Evolutionary conservation across 2,113 vertebrate genomes (phyloP).

Genomic region (Calidris pugnax): DNA sequence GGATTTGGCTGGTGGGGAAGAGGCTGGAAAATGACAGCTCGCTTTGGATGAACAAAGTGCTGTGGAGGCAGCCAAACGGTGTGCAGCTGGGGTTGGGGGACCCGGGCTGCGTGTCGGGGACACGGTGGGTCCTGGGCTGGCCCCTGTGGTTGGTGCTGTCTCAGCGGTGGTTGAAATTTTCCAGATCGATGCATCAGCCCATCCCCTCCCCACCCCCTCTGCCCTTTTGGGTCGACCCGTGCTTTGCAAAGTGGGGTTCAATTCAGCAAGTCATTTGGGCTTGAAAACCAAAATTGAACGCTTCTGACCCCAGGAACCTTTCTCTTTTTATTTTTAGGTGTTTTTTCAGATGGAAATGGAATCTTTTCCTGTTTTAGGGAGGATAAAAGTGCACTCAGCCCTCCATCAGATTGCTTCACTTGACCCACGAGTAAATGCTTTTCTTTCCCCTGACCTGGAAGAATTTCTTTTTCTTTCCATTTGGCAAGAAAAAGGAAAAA

Average conservation of each 20-base stretch:
- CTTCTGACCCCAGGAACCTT: constrained; percentile 6
- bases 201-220: background rate
- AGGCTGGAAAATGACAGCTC: constrained; percentile 22
- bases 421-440: constrained; percentile 35
- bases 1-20: background rate
- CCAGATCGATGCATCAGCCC: background rate
- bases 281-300: background rate
- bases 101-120: fast-evolving
- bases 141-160: background rate
- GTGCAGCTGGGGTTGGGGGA: background rate
- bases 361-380: background rate
- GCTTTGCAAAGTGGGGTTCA: background rate
- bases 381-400: constrained; percentile 4
- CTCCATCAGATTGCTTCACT: constrained; percentile 18
- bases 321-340: background rate
- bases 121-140: fast-evolving
- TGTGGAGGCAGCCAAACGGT: background rate
- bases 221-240: background rate
- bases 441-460: constrained; percentile 64
- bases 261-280: background rate
- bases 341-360: background rate
- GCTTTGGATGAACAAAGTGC: background rate
- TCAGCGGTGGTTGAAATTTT: fast-evolving
- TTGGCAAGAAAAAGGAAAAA: constrained; percentile 40
- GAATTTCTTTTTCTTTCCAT: constrained; percentile 51